Percentiles rank a stretch among this genome's conserved stretches.
Evolutionary conservation across 2,888 invertebrate genomes (phyloP).

Genomic region (Calephelis perditalis): DNA sequence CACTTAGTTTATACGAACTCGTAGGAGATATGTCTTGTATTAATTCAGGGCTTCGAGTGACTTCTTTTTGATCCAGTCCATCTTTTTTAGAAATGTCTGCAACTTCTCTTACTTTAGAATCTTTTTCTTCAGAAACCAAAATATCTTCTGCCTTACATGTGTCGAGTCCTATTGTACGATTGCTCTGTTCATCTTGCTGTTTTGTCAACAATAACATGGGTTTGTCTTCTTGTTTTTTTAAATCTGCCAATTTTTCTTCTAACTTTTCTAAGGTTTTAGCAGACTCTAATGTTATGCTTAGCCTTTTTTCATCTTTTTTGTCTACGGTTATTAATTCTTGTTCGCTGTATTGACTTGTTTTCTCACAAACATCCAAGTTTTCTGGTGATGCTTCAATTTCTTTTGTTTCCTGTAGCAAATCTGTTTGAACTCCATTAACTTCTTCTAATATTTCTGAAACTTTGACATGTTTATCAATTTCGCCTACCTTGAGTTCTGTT

Average conservation of each 20-base stretch:
- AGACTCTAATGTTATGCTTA: slow-evolving; percentile 52
- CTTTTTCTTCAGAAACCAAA: no score
- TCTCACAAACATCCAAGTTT: no score
- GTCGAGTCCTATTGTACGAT: no score
- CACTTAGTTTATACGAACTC: not conserved
- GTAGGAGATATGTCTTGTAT: not conserved
- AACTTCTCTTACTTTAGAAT: no score
- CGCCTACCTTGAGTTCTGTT: slow-evolving; percentile 38
- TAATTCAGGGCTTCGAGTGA: slow-evolving; percentile 18
- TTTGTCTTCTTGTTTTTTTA: slow-evolving; percentile 48
- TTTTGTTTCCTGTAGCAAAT: slow-evolving; percentile 19
- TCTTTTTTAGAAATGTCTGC: no score
- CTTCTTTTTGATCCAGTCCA: slow-evolving; percentile 37
- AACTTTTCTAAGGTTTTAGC: slow-evolving; percentile 66
- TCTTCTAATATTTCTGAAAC: slow-evolving; percentile 8
- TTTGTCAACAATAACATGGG: not conserved
- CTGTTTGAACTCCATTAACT: slow-evolving; percentile 22
- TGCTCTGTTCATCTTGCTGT: no score
- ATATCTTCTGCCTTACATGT: no score
- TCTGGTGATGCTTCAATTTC: slow-evolving; percentile 10
- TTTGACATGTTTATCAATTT: not conserved
- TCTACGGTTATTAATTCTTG: slow-evolving; percentile 16
- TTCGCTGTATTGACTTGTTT: not conserved
- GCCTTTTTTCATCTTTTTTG: slow-evolving; percentile 36
- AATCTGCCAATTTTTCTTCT: slow-evolving; percentile 62